These are phyloP conservation scores for Magallana nippona DNA, from an alignment of 2,888 invertebrate species.

Conservation along the genomic window DNA sequence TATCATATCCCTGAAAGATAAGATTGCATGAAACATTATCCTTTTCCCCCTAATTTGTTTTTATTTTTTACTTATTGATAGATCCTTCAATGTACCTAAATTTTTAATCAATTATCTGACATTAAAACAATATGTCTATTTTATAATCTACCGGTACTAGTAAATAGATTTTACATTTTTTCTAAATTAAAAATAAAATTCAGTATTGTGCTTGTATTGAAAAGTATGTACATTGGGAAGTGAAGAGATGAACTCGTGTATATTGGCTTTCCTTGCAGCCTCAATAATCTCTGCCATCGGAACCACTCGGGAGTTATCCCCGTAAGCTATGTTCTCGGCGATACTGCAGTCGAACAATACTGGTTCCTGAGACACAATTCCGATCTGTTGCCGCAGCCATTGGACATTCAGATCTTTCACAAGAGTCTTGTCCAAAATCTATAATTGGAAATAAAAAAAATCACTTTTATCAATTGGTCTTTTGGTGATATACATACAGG, in stretches of 20 bases:
- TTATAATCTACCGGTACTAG: no score
- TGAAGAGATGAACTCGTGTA: constrained; percentile 89
- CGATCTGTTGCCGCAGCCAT: constrained; percentile 88
- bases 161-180: no score
- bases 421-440: constrained; percentile 80
- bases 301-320: constrained; percentile 87
- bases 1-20: constrained; percentile 72
- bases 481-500: no score
- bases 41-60: no score
- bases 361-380: constrained; percentile 96
- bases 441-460: constrained; percentile 45
- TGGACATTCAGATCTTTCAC: constrained; percentile 85
- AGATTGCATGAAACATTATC: background rate
- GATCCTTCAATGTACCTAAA: no score
- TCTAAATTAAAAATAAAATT: no score
- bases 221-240: constrained; percentile 83
- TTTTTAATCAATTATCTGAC: no score
- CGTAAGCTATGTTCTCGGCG: constrained; percentile 94
- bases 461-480: no score
- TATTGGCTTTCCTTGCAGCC: constrained; percentile 88
- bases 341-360: constrained; percentile 93
- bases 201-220: no score
- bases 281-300: constrained; percentile 86
- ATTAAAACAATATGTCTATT: no score
- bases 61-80: no score